These are phyloP conservation scores for Paracyclopina nana DNA, from an alignment of 1,140 invertebrate genomes.

Conservation along the genomic window DNA sequence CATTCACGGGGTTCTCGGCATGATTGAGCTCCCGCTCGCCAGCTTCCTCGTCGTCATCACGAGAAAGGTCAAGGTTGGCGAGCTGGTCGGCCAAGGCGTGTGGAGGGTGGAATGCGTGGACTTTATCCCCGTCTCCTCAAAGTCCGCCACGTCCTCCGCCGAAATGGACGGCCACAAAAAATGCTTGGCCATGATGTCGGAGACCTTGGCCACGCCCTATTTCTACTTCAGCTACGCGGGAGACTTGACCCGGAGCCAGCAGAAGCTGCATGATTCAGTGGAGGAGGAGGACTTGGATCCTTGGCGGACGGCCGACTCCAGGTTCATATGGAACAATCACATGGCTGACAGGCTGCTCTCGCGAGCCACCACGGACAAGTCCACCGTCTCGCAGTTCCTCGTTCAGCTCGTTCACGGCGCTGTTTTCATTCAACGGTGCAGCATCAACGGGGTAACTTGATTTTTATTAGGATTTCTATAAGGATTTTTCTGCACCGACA, in stretches of 20 bases:
- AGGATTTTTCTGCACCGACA: no score
- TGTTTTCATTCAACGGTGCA: constrained; percentile 53
- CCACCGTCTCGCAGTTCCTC: constrained; percentile 52
- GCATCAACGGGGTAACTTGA: constrained; percentile 63
- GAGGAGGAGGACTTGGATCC: constrained; percentile 49
- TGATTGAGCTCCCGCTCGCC: constrained; percentile 60
- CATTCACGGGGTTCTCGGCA: constrained; percentile 70
- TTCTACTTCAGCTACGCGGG: constrained; percentile 85
- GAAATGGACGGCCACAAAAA: background rate
- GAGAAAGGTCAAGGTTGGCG: constrained; percentile 58
- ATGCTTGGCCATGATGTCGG: constrained; percentile 59
- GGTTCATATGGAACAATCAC: constrained; percentile 83
- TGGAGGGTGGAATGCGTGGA: constrained; percentile 64
- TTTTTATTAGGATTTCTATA: no score
- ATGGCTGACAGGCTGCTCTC: constrained; percentile 32
- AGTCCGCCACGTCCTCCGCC: background rate
- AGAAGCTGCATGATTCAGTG: constrained; percentile 63
- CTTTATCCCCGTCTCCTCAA: constrained; percentile 54
- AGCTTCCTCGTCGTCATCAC: constrained; percentile 78
- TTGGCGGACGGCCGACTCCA: constrained; percentile 51
- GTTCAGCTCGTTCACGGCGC: constrained; percentile 75
- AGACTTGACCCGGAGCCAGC: constrained; percentile 78
- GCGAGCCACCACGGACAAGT: constrained; percentile 22
- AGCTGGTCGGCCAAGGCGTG: constrained; percentile 60
- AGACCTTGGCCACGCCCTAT: constrained; percentile 49